Conservation (phyloP, 1,140 invertebrate species). For the Drosophila asahinai region DNA sequence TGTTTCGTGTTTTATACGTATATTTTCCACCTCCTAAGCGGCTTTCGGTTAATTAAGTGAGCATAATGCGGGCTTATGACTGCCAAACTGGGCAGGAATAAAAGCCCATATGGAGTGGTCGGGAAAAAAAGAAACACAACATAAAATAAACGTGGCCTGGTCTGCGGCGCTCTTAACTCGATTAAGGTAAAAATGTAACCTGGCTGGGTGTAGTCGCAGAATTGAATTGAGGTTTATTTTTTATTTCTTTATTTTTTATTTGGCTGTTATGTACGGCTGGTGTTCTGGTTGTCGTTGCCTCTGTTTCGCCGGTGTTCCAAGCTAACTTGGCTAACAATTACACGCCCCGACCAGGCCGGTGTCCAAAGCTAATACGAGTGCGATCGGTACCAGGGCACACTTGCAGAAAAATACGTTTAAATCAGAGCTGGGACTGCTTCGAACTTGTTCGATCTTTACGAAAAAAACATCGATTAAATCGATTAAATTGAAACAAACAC, state of each 20-base stretch:
- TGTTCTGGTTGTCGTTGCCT: conserved; percentile 43
- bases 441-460: too few relatives aligned
- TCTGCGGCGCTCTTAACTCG: conserved; percentile 36
- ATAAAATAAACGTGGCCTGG: conserved; percentile 45
- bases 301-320: conserved; percentile 59
- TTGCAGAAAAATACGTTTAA: conserved; percentile 5
- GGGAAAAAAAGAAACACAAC: conserved; percentile 4
- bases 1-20: conserved; percentile 59
- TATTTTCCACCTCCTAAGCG: conserved; percentile 61
- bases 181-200: conserved; percentile 59
- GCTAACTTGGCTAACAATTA: conserved; percentile 81
- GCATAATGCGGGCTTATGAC: conserved; percentile 83
- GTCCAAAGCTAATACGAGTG: conserved; percentile 58
- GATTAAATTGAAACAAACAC: too few relatives aligned
- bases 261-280: conserved; percentile 38
- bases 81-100: conserved; percentile 70
- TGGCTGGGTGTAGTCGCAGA: conserved; percentile 57
- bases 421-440: too few relatives aligned
- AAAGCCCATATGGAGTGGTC: conserved; percentile 13
- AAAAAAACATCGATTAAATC: too few relatives aligned
- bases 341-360: conserved; percentile 64
- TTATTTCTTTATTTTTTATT: conserved; percentile 16
- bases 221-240: conserved; percentile 37
- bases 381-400: conserved; percentile 5
- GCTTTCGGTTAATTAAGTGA: conserved; percentile 80